These are phyloP conservation scores for Tachycineta bicolor DNA, from an alignment of 2,113 vertebrate genomes.

Conservation along the genomic window DNA sequence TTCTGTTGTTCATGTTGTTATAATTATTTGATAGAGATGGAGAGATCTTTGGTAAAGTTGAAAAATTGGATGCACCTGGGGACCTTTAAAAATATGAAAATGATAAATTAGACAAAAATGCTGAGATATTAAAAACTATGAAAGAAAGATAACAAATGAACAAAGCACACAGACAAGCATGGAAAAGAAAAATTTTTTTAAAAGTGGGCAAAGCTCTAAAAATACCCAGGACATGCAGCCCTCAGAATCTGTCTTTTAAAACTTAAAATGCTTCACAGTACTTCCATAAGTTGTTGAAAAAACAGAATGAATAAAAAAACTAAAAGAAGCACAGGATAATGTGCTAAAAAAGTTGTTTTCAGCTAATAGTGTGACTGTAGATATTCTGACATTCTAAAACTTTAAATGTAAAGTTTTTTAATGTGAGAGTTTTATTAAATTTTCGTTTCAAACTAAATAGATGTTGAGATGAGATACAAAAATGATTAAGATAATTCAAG, in stretches of 20 bases:
- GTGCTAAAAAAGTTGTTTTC: neutral
- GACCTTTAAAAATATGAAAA: conserved; percentile 98
- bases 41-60: conserved; percentile 99
- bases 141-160: conserved; percentile 75
- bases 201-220: conserved; percentile 48
- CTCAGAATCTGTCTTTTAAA: neutral
- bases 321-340: neutral
- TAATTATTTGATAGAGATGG: conserved; percentile 99
- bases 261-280: neutral
- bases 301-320: neutral
- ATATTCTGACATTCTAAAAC: neutral
- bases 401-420: neutral
- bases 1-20: conserved; percentile 99
- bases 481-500: neutral
- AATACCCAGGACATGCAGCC: neutral
- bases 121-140: conserved; percentile 70
- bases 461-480: neutral
- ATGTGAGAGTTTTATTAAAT: neutral
- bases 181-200: conserved; percentile 13
- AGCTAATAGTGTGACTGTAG: neutral
- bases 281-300: neutral
- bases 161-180: conserved; percentile 69
- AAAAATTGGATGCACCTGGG: conserved; percentile 98
- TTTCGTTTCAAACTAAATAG: neutral
- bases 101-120: conserved; percentile 81